Evolutionary conservation across 2,113 vertebrate species (phyloP), one percentile per base, ranked within the genome.

Genomic region (Corvus moneduloides): DNA sequence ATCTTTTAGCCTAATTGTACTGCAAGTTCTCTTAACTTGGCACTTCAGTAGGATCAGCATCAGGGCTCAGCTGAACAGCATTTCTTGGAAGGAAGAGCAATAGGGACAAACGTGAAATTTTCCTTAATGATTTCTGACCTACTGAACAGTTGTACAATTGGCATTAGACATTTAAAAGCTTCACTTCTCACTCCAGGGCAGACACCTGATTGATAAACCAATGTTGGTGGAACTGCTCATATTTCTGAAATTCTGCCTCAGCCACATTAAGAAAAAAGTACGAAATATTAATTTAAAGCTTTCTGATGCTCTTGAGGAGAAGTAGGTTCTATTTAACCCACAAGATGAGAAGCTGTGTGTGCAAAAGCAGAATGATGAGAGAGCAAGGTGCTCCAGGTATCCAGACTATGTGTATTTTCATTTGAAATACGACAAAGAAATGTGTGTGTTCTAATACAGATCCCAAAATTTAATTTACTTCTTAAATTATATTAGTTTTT

Each of bases 151-250:
- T 77, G 26, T 68, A 44, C 56, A 55, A 13, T 71, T 84, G 41
- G 8, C 41, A 37, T 49, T 52, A 44, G 30, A 28, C 12, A 35
- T 73, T 61, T 61, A 58, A 62, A 79, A 93, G 23, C 9, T 56
- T 39, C 26, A 17, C 26, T 39, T 74, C 64, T 89, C 37, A 26
- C 32, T 49, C 11, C 20, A 37, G 13, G 9, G 39, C 37, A 76
- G 49, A 51, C 13, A n/a, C 0, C 0, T 46, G 55, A 33, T 18
- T 22, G 10, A 62, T 46, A 67, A 73, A 67, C 10, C 18, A 9
- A 11, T 52, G 19, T 69, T 69, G 46, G 26, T 33, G 16, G 41
- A 81, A 49, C 28, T 59, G 37, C 33, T 79, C 7, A 8, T 76
- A 56, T 68, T 63, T 52, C 48, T 72, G 23, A 46, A 43, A 62